Percentiles rank a stretch among this genome's conserved stretches.
These are phyloP conservation scores for Labrus mixtus DNA, from an alignment of 2,113 vertebrate species.

Conservation along the genomic window DNA sequence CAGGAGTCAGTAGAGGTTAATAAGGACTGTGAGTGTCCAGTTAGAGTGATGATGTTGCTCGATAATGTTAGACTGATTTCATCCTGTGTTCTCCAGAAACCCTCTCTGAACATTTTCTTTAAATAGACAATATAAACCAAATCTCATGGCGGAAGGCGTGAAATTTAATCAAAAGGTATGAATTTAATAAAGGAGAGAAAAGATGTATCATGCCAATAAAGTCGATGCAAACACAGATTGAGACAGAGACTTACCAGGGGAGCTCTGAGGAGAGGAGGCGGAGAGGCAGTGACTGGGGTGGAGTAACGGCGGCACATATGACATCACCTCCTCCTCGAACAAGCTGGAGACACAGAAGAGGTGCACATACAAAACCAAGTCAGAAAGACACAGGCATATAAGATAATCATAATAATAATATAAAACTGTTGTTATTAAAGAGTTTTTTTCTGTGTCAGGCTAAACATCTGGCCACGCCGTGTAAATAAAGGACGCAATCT, in stretches of 20 bases:
- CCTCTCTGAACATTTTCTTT: slow-evolving; percentile 8
- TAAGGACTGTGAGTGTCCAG: too few species aligned
- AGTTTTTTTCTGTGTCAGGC: too few species aligned
- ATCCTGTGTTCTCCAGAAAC: too few species aligned
- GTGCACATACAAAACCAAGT: neutral
- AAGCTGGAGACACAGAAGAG: slow-evolving; percentile 82
- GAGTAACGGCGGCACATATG: slow-evolving; percentile 95
- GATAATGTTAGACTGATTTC: neutral
- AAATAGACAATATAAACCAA: neutral
- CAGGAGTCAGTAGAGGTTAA: too few species aligned
- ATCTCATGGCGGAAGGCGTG: neutral
- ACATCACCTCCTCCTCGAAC: slow-evolving; percentile 99
- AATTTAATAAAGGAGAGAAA: slow-evolving; percentile 34
- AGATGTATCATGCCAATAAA: neutral
- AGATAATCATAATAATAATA: too few species aligned
- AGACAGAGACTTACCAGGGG: slow-evolving; percentile 88
- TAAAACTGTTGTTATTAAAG: too few species aligned
- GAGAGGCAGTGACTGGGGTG: slow-evolving; percentile 94
- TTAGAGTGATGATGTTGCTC: neutral
- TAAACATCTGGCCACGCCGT: too few species aligned
- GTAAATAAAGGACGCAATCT: too few species aligned
- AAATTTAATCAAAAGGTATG: slow-evolving; percentile 17
- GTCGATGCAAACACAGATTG: slow-evolving; percentile 14
- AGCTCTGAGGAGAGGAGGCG: slow-evolving; percentile 97
- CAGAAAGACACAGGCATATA: neutral